Evolutionary conservation across 2,113 vertebrate genomes (phyloP), one percentile per base, ranked within the genome.

Genomic region (Prionailurus bengalensis): DNA sequence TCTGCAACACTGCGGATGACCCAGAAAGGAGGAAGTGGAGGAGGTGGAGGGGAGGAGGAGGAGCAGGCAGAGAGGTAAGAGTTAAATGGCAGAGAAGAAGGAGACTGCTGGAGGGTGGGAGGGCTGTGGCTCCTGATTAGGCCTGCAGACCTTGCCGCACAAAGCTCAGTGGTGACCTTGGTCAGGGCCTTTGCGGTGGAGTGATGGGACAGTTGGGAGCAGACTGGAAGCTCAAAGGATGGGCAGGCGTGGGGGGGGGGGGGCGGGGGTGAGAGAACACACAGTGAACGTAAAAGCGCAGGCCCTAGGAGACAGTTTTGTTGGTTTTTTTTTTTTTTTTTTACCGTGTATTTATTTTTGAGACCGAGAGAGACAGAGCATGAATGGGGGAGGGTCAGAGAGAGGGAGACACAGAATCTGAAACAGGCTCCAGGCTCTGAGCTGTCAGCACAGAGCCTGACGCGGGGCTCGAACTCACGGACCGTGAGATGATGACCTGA

Each of bases 61-160:
- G 36, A 83, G 71, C 33, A 91, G 51, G 51, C 25, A 78, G 42
- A 25, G 9, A 93, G 42, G 51, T 9, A 86, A 79, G 48, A 61
- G 39, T 70, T 95, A 95, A 91, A 48, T 76, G 21, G 63, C 36
- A 96, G 33, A 55, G 74, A 89, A 39, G n/a, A 86, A 91, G 42
- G 51, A 96, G 36, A 71, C 31, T 80, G 73, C 15, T 76, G 36
- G 58, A 55, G 27, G 55, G 15, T 58, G 68, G 66, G 7, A 55
- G 13, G 17, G 53, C 58, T 7, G 42, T 53, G 55, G 42, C 74
- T 87, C 42, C 87, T 65, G 36, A 80, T 65, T 21, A 88, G 76
- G 55, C 27, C 39, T 91, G 7, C 66, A 80, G 88, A 96, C 45
- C 58, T n/a, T 79, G 51, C 51, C n/a, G 74, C 58, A 42, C 92